Evolutionary conservation across 1,140 invertebrate species (phyloP), one percentile per base, ranked within the genome.

Genomic region (Megalopta genalis): DNA sequence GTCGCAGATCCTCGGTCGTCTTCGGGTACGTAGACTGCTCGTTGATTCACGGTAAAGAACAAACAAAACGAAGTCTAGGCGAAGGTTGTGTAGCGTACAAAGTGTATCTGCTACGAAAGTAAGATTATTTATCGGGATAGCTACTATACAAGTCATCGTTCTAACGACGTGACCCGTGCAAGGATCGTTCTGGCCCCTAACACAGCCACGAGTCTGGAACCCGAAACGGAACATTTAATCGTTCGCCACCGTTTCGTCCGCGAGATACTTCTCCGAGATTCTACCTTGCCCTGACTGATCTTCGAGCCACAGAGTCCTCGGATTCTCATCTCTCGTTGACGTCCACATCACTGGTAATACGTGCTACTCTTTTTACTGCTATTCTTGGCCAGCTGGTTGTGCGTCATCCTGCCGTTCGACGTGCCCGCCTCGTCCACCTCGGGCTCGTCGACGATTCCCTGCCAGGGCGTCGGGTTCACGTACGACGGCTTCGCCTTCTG

Each of bases 381-480:
- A 52, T 67, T 77, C 39, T 71, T 86, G 8, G 57, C 54, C 21
- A 7, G 39, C n/a, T 81, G 59, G 75, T 23, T 54, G 27, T 77
- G 80, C 6, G 12, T 57, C 46, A 72, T 80, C 25, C 81, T 57
- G 21, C 39, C 52, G 23, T 70, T 25, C 59, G 73, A 62, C 2
- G 59, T 16, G n/a, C 69, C 46, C 68, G 81, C 78, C 69, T 88
- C 39, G 37, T 25, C 23, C 59, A 86, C 81, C 6, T 87, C 82
- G 6, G 74, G 25, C 10, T 70, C 77, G 7, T 83, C 64, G 2
- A 90, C 63, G 7, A 92, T 75, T 57, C 77, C 65, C 65, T 90
- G 86, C 92, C 92, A 93, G 0, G 91, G 92, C 27, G 84, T 86
- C 2, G 92, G 92, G 85, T 93, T 93, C 10, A 92, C 80, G 32